A percentile compares a stretch with the other conserved stretches of the same genome.
phyloP scores from a whole-genome alignment of 1,140 invertebrate genomes.

The Lanistes nyassanus region DNA sequence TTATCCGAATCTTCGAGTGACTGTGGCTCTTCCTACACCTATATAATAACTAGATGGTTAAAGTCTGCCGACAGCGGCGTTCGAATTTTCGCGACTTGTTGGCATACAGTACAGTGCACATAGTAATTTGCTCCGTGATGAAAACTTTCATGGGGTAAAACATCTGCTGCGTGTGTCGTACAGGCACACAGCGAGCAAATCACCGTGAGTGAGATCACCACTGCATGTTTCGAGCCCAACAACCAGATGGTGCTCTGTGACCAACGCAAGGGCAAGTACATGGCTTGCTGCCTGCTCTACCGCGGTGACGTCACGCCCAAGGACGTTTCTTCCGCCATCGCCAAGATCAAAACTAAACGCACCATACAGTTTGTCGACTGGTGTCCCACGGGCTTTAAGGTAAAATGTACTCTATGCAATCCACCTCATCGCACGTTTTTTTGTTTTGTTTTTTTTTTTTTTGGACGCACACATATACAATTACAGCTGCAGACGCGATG shows the following conservation, averaged over 20 bases:
- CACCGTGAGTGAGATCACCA: conserved; percentile 72
- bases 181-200: conserved; percentile 67
- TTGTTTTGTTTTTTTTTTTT: neutral
- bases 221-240: conserved; percentile 86
- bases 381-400: conserved; percentile 56
- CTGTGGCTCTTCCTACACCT: neutral
- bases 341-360: conserved; percentile 81
- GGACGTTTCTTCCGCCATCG: conserved; percentile 87
- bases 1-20: neutral
- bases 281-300: conserved; percentile 63
- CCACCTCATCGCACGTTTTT: neutral
- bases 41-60: neutral
- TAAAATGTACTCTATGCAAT: conserved; percentile 2
- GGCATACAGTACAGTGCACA: no score
- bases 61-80: neutral
- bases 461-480: neutral
- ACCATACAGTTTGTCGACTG: conserved; percentile 57
- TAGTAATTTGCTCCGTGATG: no score
- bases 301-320: conserved; percentile 73
- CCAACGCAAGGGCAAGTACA: conserved; percentile 89
- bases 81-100: neutral
- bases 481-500: neutral
- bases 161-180: neutral
- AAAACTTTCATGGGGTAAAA: neutral
- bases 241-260: conserved; percentile 95